These are phyloP conservation scores for Adrianichthys oophorus DNA, from an alignment of 2,797 vertebrate species.

Conservation along the genomic window DNA sequence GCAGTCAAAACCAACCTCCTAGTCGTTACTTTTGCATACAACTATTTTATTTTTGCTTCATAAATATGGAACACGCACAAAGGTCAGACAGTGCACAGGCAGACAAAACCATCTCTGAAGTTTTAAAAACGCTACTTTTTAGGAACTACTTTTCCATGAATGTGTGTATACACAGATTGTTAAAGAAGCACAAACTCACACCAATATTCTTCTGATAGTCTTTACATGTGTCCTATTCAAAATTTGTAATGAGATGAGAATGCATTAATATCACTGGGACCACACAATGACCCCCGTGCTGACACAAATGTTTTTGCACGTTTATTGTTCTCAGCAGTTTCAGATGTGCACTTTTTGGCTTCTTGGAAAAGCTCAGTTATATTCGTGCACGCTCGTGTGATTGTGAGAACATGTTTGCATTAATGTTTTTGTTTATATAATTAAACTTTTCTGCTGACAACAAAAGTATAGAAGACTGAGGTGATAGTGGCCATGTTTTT, in stretches of 20 bases:
- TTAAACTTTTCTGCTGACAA: too few relatives aligned
- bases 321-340: slow-evolving; percentile 20
- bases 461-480: too few relatives aligned
- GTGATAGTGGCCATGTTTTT: too few relatives aligned
- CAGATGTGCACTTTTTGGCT: slow-evolving; percentile 3
- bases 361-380: too few relatives aligned
- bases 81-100: too few relatives aligned
- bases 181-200: slow-evolving; percentile 19
- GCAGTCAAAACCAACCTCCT: slow-evolving; percentile 49
- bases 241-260: slow-evolving; percentile 32
- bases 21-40: slow-evolving; percentile 46
- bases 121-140: too few relatives aligned
- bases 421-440: too few relatives aligned
- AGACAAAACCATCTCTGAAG: too few relatives aligned
- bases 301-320: slow-evolving; percentile 7
- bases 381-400: too few relatives aligned
- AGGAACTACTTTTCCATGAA: neutral
- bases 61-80: too few relatives aligned
- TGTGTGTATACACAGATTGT: slow-evolving; percentile 9
- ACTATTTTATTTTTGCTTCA: too few relatives aligned
- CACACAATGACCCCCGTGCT: slow-evolving; percentile 28
- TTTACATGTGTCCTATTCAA: slow-evolving; percentile 36
- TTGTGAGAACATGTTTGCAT: too few relatives aligned
- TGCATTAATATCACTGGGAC: slow-evolving; percentile 45
- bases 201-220: slow-evolving; percentile 22